Evolutionary conservation across 2,113 vertebrate genomes (phyloP), one percentile per base, ranked within the genome.

Genomic region (Holacanthus passer): DNA sequence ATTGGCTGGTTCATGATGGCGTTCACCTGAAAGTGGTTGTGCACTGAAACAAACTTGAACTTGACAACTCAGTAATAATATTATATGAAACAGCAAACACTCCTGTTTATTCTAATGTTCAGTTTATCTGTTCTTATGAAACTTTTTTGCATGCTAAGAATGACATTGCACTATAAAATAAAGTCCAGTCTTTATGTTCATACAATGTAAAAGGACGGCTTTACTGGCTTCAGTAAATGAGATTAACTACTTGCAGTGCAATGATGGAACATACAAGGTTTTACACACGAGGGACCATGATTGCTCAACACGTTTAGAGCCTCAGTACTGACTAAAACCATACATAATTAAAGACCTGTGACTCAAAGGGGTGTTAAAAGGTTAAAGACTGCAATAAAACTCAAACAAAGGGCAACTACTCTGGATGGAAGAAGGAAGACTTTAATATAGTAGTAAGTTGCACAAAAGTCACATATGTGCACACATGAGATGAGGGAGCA

Each of bases 201-300:
- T 70, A 66, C 72, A 37, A 22, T 56, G 1, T 43, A 32, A 75
- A 84, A 62, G 69, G 41, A 9, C 0, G 2, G 66, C 76, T 78
- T 79, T 89, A 80, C 27, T 66, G 52, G 14, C 64, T 65, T 83
- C 53, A 79, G 47, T 41, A 86, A 91, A 90, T 87, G 31, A 83
- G 88, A 92, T 91, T 86, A 83, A 53, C 43, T 55, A 48, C 77
- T 75, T 56, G 82, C 16, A 11, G 35, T 55, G 53, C 19, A 41
- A 77, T 82, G n/a, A 86, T 83, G 86, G 82, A 90, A 93, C 91
- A 83, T 84, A 71, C 82, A 83, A n/a, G 53, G 63, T 77, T 79
- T 75, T 52, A 24, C 55, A 50, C 73, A 62, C 22, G 19, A 53
- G 50, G 68, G 5, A 67, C 27, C 9, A 24, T 59, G 52, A 60